phyloP scores from a whole-genome alignment of 1,140 invertebrate genomes.

The Mactra quadrangularis region DNA sequence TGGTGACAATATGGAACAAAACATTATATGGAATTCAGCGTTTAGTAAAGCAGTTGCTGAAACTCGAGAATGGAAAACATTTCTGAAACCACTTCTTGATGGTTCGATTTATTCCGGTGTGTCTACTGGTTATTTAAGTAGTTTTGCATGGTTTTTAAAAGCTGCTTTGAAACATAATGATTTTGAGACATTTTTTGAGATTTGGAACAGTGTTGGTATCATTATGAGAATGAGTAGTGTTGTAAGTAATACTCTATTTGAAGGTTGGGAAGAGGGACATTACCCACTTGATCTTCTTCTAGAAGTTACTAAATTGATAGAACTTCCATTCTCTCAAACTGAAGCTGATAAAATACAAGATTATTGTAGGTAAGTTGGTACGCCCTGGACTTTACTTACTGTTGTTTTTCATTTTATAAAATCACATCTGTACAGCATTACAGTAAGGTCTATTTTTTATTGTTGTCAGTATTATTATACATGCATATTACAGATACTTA shows the following conservation, averaged over 20 bases:
- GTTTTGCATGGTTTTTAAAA: background rate
- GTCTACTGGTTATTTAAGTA: background rate
- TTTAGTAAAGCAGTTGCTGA: background rate
- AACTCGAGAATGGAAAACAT: constrained; percentile 14
- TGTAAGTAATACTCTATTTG: background rate
- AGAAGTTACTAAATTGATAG: constrained; percentile 12
- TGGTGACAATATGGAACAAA: background rate
- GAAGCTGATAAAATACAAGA: background rate
- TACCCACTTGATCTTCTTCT: constrained; percentile 14
- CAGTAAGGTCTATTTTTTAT: too few species aligned
- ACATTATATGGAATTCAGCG: too few species aligned
- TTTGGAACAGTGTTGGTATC: background rate
- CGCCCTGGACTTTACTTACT: too few species aligned
- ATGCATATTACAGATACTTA: too few species aligned
- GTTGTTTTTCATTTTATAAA: too few species aligned
- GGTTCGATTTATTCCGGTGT: background rate
- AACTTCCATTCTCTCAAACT: background rate
- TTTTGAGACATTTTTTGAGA: constrained; percentile 8
- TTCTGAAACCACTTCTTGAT: background rate
- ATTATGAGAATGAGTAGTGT: background rate
- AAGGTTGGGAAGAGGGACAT: constrained; percentile 14
- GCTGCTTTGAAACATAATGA: background rate
- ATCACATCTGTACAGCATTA: too few species aligned
- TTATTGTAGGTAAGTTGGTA: too few species aligned
- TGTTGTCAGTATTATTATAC: too few species aligned